Conservation (phyloP, 2,797 vertebrate genomes). For the Amblyopsis hoosieri region DNA sequence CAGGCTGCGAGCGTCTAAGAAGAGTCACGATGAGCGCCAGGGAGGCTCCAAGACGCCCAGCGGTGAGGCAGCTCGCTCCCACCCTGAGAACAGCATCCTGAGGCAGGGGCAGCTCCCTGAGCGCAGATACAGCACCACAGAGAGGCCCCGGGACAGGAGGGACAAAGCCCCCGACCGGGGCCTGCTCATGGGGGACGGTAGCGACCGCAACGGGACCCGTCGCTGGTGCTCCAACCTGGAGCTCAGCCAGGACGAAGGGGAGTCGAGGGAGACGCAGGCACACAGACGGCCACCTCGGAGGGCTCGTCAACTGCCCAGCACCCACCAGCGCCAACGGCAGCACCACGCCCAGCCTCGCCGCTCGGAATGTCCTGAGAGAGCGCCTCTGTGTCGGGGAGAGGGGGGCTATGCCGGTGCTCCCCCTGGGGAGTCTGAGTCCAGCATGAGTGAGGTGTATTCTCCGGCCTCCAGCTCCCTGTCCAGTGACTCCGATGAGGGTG, state of each 20-base stretch:
- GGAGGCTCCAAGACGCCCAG: conserved; percentile 63
- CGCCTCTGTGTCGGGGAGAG: conserved; percentile 68
- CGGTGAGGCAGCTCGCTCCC: conserved; percentile 80
- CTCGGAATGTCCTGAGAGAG: conserved; percentile 59
- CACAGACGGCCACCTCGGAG: conserved; percentile 48
- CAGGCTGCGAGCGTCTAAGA: conserved; percentile 70
- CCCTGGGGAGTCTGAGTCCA: conserved; percentile 84
- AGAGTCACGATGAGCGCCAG: conserved; percentile 71
- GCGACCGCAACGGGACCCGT: conserved; percentile 48
- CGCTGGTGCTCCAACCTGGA: conserved; percentile 87
- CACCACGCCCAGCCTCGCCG: conserved; percentile 57
- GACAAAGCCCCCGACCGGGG: conserved; percentile 58
- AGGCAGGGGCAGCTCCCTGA: conserved; percentile 71
- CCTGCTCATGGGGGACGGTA: conserved; percentile 34
- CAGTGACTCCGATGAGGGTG: conserved; percentile 89
- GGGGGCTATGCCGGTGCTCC: conserved; percentile 44
- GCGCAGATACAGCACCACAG: conserved; percentile 81
- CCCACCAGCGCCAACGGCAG: conserved; percentile 39
- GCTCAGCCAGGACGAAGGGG: conserved; percentile 84
- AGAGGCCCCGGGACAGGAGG: conserved; percentile 58
- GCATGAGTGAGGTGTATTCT: conserved; percentile 86
- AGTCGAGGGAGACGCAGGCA: conserved; percentile 32
- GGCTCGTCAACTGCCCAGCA: conserved; percentile 32
- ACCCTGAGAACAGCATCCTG: conserved; percentile 85
- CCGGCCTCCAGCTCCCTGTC: conserved; percentile 84